Conservation (phyloP, 2,888 invertebrate species). For the Oscheius myriophilus region DNA sequence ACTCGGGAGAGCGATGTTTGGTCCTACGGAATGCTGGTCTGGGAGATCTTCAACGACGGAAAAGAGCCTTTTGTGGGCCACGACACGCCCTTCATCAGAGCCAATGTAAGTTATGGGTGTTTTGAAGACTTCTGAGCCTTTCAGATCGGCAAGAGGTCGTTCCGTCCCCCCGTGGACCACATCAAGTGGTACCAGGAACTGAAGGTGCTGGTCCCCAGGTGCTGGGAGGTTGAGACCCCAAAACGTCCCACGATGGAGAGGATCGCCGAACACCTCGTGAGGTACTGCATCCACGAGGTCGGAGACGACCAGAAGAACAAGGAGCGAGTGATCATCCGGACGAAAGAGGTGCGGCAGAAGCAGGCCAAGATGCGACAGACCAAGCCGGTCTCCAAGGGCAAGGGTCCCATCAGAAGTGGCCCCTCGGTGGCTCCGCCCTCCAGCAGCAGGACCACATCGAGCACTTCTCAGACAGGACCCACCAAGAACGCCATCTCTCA, state of each 20-base stretch:
- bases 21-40: constrained; percentile 13
- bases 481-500: too few species aligned
- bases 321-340: too few species aligned
- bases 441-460: too few species aligned
- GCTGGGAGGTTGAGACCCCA: background rate
- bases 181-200: too few species aligned
- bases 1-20: background rate
- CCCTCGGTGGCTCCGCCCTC: too few species aligned
- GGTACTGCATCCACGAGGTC: constrained; percentile 1
- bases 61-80: background rate
- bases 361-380: too few species aligned
- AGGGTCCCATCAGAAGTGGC: too few species aligned
- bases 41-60: constrained; percentile 3
- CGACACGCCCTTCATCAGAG: background rate
- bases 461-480: too few species aligned
- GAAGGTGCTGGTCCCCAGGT: background rate
- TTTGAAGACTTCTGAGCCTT: too few species aligned
- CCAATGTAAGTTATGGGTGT: background rate
- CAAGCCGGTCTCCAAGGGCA: too few species aligned
- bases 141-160: background rate
- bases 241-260: constrained; percentile 1
- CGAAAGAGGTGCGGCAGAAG: too few species aligned
- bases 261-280: background rate
- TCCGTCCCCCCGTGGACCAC: constrained; percentile 4
- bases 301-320: background rate